Conservation (phyloP, 1,140 invertebrate species). For the Drosophila erecta region DNA sequence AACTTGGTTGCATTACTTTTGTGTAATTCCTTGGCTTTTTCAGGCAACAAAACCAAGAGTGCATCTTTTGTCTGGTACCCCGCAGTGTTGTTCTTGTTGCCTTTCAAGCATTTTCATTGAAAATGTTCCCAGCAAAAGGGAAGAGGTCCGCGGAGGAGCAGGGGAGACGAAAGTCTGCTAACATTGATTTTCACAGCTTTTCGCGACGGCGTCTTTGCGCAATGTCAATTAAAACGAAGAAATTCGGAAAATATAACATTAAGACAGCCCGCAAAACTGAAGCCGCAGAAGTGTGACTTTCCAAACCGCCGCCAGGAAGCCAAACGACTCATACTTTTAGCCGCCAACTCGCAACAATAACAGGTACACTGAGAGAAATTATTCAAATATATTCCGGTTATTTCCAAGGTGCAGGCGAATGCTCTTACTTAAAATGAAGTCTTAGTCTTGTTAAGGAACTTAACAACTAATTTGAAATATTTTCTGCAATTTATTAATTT, state of each 20-base stretch:
- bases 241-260: slow-evolving; percentile 31
- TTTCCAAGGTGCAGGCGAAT: too few relatives aligned
- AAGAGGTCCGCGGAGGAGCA: neutral
- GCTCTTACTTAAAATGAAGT: too few relatives aligned
- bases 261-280: slow-evolving; percentile 38
- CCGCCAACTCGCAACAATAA: slow-evolving; percentile 11
- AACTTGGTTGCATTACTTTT: slow-evolving; percentile 52
- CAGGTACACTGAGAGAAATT: slow-evolving; percentile 3
- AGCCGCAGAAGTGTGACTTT: slow-evolving; percentile 67
- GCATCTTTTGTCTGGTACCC: slow-evolving; percentile 32
- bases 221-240: slow-evolving; percentile 47
- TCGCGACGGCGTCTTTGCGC: slow-evolving; percentile 19
- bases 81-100: slow-evolving; percentile 8
- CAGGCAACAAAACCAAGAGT: slow-evolving; percentile 31
- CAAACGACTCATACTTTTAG: slow-evolving; percentile 39
- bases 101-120: slow-evolving; percentile 41
- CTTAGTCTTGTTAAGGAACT: too few relatives aligned
- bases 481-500: too few relatives aligned
- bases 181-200: slow-evolving; percentile 67
- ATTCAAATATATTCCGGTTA: too few relatives aligned
- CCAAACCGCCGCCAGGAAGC: slow-evolving; percentile 50
- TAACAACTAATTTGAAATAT: too few relatives aligned
- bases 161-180: slow-evolving; percentile 15
- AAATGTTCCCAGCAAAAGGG: slow-evolving; percentile 9
- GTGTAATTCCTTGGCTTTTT: slow-evolving; percentile 57